Percentiles rank a stretch among this genome's conserved stretches.
phyloP scores from a whole-genome alignment of 1,140 invertebrate genomes.

The Agrilus planipennis region DNA sequence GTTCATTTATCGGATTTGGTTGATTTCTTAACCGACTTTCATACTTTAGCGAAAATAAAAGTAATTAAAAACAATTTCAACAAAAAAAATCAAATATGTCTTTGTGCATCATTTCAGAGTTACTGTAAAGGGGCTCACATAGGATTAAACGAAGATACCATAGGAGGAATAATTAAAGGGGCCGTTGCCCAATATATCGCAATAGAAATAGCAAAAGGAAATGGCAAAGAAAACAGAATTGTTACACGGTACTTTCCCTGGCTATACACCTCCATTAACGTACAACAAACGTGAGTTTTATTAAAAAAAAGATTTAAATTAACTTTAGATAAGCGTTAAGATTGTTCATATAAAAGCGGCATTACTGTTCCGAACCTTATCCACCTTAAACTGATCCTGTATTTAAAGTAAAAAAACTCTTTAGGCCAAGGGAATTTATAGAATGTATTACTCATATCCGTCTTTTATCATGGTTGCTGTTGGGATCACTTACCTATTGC shows the following conservation, averaged over 20 bases:
- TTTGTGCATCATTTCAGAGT: constrained; percentile 43
- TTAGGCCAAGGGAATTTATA: constrained; percentile 81
- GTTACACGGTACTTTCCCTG: constrained; percentile 80
- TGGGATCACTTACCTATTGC: constrained; percentile 85
- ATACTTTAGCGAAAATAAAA: constrained; percentile 94
- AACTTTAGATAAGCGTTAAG: too few relatives aligned
- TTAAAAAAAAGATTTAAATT: not conserved
- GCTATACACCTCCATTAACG: constrained; percentile 74
- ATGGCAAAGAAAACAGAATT: constrained; percentile 72
- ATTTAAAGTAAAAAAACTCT: constrained; percentile 11
- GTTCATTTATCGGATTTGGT: constrained; percentile 87
- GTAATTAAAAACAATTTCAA: constrained; percentile 36
- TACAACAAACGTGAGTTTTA: constrained; percentile 66
- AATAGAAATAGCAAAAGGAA: constrained; percentile 81
- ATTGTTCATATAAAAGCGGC: not conserved
- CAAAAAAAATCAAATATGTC: not conserved
- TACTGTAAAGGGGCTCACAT: constrained; percentile 65
- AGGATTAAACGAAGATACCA: constrained; percentile 86
- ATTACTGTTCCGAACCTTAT: not conserved
- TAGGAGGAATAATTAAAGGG: constrained; percentile 90
- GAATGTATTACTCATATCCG: constrained; percentile 93
- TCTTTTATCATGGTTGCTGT: constrained; percentile 86
- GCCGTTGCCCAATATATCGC: constrained; percentile 91
- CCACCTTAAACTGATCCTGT: not conserved
- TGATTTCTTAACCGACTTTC: constrained; percentile 92